A percentile compares a stretch with the other conserved stretches of the same genome.
phyloP scores from a whole-genome alignment of 2,797 vertebrate species.

The Nannoperca obscura region DNA sequence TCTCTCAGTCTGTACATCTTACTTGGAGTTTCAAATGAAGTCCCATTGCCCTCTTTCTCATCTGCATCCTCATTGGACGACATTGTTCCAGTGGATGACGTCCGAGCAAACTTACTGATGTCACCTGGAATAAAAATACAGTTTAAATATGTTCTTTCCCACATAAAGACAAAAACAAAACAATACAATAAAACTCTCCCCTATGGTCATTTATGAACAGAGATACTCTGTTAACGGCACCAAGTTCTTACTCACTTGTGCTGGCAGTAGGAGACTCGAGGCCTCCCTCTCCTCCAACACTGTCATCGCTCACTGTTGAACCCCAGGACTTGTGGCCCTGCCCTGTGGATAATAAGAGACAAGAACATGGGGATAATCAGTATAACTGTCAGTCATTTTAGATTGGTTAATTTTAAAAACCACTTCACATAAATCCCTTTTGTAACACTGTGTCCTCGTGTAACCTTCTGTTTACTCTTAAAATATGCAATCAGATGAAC shows the following conservation, averaged over 20 bases:
- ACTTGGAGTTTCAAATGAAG: constrained; percentile 89
- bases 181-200: neutral
- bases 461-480: neutral
- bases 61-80: constrained; percentile 90
- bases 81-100: constrained; percentile 89
- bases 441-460: neutral
- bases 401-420: neutral
- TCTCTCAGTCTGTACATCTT: constrained; percentile 39
- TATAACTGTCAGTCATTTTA: neutral
- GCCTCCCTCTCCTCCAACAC: constrained; percentile 78
- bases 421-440: neutral
- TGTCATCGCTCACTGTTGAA: constrained; percentile 87
- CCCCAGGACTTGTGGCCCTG: constrained; percentile 96
- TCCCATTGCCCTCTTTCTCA: constrained; percentile 85
- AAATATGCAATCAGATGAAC: neutral
- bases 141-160: neutral
- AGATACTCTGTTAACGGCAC: neutral
- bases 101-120: constrained; percentile 85
- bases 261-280: constrained; percentile 83
- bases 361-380: neutral
- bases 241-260: constrained; percentile 77
- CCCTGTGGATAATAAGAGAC: constrained; percentile 76
- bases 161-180: neutral
- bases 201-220: neutral
- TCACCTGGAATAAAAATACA: constrained; percentile 81